Evolutionary conservation across 2,113 vertebrate genomes (phyloP), one percentile per base, ranked within the genome.

Genomic region (Myiagra hebetior): DNA sequence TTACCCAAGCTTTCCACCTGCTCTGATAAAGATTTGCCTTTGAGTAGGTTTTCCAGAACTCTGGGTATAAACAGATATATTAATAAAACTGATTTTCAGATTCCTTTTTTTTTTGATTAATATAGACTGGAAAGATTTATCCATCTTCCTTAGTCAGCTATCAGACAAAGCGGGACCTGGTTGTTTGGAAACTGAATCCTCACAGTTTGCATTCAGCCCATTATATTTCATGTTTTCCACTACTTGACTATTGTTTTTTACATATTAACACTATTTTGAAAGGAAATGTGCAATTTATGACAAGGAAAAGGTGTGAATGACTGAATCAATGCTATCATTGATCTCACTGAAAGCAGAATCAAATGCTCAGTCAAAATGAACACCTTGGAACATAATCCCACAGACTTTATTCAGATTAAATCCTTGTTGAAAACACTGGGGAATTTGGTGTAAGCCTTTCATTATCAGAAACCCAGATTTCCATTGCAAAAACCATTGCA

Each of bases 361-460:
- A 93, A 96, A 94, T 21, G 16, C 13, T 86, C 76, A 62, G 52
- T 83, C 78, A 91, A 89, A 91, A 39, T 20, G 24, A 93, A 84
- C 63, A 75, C 79, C 78, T 85, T 80, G 59, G 56, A 96, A 83
- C 39, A 6, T 92, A 90, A 84, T 90, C 75, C 63, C 78, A 26
- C 72, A 74, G 75, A 84, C 30, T 91, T 94, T 44, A 63, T 88
- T 93, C 89, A 91, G 82, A 85, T 85, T 93, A 90, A 93, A 85
- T 67, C 63, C 39, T 52, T 5, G 1, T 26, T 87, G 81, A 93
- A 87, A 89, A 69, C 93, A 70, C 65, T 52, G 35, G 75, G 53
- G 70, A 87, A 95, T 91, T 68, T 83, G 42, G 30, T 24, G 1
- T 86, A 94, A 96, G 68, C 42, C 78, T 87, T 91, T 93, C 49